Percentiles rank a stretch among this genome's conserved stretches.
Evolutionary conservation across 2,113 vertebrate genomes (phyloP).

Genomic region (Gallinago undulata): DNA sequence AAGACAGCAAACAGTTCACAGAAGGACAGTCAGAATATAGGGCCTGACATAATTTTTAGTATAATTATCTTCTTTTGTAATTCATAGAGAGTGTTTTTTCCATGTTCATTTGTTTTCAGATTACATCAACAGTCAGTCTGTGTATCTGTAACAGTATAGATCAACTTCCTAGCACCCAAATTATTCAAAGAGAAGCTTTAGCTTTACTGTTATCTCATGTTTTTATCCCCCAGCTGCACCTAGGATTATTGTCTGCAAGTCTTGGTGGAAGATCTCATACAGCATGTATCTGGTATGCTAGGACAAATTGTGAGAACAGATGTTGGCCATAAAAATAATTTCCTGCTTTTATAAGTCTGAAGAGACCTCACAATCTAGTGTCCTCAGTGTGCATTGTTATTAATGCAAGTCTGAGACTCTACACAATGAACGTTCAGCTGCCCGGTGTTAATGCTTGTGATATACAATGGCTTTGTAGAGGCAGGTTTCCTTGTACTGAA

Average conservation of each 20-base stretch:
- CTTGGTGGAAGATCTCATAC: neutral
- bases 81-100: neutral
- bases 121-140: neutral
- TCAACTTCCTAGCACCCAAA: neutral
- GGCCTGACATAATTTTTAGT: neutral
- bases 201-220: neutral
- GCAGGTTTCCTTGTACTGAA: neutral
- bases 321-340: slow-evolving; percentile 23
- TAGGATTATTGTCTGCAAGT: neutral
- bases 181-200: neutral
- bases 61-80: neutral
- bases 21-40: neutral
- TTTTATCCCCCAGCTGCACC: neutral
- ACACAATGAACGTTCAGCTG: neutral
- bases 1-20: neutral
- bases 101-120: neutral
- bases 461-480: neutral
- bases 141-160: neutral
- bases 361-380: neutral
- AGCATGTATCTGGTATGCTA: neutral
- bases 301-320: neutral
- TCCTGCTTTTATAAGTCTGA: neutral
- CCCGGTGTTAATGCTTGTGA: neutral
- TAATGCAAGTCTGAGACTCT: neutral
- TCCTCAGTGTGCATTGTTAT: neutral